Base-by-base conservation (phyloP, 2,888 invertebrate genomes). In the Panorpa germanica region DNA sequence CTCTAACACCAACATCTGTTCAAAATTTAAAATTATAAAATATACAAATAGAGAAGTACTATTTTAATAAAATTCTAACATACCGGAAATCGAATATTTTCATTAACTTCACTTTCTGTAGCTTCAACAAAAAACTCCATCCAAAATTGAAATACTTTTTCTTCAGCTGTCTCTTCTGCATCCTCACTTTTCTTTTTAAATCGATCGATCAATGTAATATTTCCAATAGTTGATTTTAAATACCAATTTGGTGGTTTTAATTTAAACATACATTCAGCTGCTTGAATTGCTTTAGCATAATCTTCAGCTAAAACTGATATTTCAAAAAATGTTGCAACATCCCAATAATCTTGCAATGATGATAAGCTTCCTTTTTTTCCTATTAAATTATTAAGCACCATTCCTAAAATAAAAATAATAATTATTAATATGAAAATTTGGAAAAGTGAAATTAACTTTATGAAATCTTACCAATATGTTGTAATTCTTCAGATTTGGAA, bases 71-170 rank as follows among this genome's bases (percentile, higher is more conserved):
- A 32, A 24, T 16, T 25, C 19, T 28, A n/a, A 12, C 10, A 11
- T 48, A 55, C 54, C 24, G 93, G 93, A 65, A 91, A 93, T 40
- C 88, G 63, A 43, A 91, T 88, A 43, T 65, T 70, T 49, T 82
- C 77, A 34, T 76, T 74, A 41, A 73, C 69, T 41, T 75, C 75
- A 34, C 66, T 63, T 48, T 81, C 82, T 16, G 82, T 86, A 8
- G 93, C 93, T 56, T 93, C 95, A 20, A 86, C 68, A 53, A 98
- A 96, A 57, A 88, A 96, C 46, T 98, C 96, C 71, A 93, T 85
- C 96, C 96, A 96, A 57, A 96, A 96, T 40, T 77, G 70, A 52
- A 96, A 95, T 2, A 88, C 67, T 56, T 85, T 76, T 49, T 86
- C 81, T 49, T 88, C 86, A 0, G 81, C 73, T 2, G 72, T 65